phyloP scores from a whole-genome alignment of 2,113 vertebrate species.

The Todiramphus saurophagus region DNA sequence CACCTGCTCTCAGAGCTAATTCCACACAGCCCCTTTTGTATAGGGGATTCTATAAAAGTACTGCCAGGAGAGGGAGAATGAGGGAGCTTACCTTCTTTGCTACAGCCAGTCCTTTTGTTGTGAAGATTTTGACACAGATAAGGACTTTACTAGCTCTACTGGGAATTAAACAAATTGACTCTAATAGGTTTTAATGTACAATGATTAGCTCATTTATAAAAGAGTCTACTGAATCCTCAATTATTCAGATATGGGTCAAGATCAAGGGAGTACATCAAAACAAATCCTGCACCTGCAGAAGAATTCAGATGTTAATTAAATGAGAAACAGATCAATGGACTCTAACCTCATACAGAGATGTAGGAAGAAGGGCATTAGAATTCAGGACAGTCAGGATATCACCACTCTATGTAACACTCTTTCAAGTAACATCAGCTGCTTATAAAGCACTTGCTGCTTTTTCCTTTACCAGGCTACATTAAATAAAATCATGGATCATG shows the following conservation, averaged over 20 bases:
- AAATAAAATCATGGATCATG: neutral
- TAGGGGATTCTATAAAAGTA: neutral
- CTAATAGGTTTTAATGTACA: constrained; percentile 72
- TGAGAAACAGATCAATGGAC: constrained; percentile 50
- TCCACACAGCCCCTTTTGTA: neutral
- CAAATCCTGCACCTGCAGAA: constrained; percentile 31
- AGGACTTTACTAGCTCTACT: constrained; percentile 23
- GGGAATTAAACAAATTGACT: constrained; percentile 68
- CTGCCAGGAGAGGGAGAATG: neutral
- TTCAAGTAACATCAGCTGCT: neutral
- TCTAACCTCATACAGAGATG: neutral
- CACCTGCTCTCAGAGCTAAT: neutral
- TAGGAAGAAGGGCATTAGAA: neutral
- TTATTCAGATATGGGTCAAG: constrained; percentile 66
- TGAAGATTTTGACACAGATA: constrained; percentile 39
- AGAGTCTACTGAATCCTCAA: constrained; percentile 58
- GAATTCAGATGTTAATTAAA: constrained; percentile 64
- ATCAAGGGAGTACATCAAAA: constrained; percentile 64
- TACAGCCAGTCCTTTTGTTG: neutral
- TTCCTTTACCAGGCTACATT: neutral
- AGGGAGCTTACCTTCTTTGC: neutral
- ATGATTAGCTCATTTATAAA: constrained; percentile 68
- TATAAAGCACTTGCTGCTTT: neutral
- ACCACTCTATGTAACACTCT: accelerated
- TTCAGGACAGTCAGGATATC: neutral